Evolutionary conservation across 1,140 invertebrate genomes (phyloP).

Genomic region (Pemphigus obesinymphae): DNA sequence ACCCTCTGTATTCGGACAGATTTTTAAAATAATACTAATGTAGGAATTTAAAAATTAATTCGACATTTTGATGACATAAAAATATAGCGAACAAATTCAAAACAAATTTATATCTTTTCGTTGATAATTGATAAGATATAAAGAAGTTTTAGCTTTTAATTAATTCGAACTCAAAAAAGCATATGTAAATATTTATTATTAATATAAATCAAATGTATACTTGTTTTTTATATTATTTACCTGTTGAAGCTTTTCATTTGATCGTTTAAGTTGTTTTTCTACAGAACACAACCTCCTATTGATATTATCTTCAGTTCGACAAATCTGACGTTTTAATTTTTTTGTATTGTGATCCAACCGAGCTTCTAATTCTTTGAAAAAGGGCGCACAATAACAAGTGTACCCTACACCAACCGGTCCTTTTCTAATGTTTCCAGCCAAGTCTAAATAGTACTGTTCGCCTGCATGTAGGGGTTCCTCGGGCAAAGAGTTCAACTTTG

Average conservation of each 20-base stretch:
- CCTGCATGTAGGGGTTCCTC: slow-evolving; percentile 78
- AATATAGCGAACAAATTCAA: no score
- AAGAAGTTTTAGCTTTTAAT: no score
- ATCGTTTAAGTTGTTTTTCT: slow-evolving; percentile 53
- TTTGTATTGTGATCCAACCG: slow-evolving; percentile 78
- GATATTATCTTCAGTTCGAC: slow-evolving; percentile 71
- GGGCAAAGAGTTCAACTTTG: slow-evolving; percentile 76
- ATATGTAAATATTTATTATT: no score
- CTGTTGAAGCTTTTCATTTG: slow-evolving; percentile 46
- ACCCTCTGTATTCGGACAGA: no score
- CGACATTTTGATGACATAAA: no score
- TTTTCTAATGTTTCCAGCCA: slow-evolving; percentile 94
- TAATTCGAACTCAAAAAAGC: no score
- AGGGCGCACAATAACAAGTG: slow-evolving; percentile 70
- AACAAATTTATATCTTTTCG: no score
- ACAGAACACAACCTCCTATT: slow-evolving; percentile 73
- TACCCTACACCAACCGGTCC: slow-evolving; percentile 85
- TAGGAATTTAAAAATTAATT: no score
- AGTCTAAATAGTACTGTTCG: slow-evolving; percentile 89
- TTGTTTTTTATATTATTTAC: slow-evolving; percentile 48
- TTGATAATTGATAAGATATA: no score
- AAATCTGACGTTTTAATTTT: slow-evolving; percentile 77
- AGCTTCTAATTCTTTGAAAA: slow-evolving; percentile 81
- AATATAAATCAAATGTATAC: no score
- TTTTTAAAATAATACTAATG: no score